phyloP scores from a whole-genome alignment of 2,797 vertebrate genomes.

The Carcharodon carcharias region DNA sequence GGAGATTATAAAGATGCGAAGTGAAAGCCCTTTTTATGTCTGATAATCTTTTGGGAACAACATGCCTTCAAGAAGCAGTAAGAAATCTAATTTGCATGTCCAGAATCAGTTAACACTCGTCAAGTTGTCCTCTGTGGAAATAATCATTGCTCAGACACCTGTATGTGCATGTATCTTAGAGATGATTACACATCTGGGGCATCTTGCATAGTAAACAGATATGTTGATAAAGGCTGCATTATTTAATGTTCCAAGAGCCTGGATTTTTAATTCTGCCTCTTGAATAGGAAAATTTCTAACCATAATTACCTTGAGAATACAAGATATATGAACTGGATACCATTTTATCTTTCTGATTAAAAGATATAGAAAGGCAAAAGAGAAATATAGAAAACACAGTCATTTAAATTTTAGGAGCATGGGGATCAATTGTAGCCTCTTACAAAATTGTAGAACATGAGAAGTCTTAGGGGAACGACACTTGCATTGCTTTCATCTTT shows the following conservation, averaged over 20 bases:
- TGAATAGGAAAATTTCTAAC: background rate
- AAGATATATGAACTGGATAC: background rate
- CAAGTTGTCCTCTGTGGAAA: background rate
- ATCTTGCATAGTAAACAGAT: background rate
- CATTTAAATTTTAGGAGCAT: background rate
- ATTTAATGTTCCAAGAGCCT: background rate
- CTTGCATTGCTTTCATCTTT: background rate
- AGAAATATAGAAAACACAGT: background rate
- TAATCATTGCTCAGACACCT: background rate
- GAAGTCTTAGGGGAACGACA: background rate
- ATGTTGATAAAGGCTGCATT: background rate
- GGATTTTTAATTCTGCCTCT: background rate
- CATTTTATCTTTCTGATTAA: slow-evolving; percentile 7
- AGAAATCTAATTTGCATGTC: background rate
- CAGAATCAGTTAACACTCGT: background rate
- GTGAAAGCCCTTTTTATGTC: background rate
- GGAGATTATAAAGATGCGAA: background rate
- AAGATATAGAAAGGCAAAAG: background rate
- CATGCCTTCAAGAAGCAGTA: background rate
- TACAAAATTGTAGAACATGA: background rate
- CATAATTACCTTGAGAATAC: background rate
- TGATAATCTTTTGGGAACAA: background rate
- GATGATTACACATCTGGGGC: slow-evolving; percentile 18
- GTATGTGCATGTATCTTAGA: background rate
- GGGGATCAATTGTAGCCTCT: too few relatives aligned